phyloP scores from a whole-genome alignment of 2,113 vertebrate species.

The Dipodomys ordii region DNA sequence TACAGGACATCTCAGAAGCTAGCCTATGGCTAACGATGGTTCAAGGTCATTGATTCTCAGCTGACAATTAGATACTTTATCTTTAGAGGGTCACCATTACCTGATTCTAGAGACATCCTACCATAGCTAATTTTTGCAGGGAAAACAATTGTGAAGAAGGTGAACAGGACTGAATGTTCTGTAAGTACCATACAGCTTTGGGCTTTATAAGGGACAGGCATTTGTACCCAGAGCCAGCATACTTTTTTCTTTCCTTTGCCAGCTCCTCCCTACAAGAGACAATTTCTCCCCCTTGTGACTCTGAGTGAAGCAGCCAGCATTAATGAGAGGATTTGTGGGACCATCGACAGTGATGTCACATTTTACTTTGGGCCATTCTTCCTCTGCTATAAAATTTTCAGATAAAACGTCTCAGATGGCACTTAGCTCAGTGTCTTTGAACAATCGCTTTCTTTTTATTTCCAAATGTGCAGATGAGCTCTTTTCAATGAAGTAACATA shows the following conservation, averaged over 20 bases:
- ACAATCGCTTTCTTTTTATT: constrained; percentile 81
- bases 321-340: background rate
- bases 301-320: constrained; percentile 18
- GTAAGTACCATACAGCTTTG: background rate
- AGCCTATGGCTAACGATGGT: background rate
- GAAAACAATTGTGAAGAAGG: constrained; percentile 29
- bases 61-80: background rate
- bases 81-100: background rate
- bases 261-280: constrained; percentile 4
- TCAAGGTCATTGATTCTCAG: background rate
- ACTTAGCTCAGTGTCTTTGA: constrained; percentile 77
- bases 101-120: background rate
- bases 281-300: background rate
- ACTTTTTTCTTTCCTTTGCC: constrained; percentile 35
- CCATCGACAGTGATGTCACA: constrained; percentile 34
- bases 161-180: constrained; percentile 4
- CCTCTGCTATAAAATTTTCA: constrained; percentile 59
- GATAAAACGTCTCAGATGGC: constrained; percentile 55
- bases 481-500: constrained; percentile 82
- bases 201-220: background rate
- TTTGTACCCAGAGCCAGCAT: constrained; percentile 28
- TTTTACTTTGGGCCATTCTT: constrained; percentile 64
- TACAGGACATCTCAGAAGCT: background rate
- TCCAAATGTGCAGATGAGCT: constrained; percentile 79
- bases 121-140: background rate